Base-by-base conservation (phyloP, 64 coral and sea anemone species). In the Montipora capricornis region DNA sequence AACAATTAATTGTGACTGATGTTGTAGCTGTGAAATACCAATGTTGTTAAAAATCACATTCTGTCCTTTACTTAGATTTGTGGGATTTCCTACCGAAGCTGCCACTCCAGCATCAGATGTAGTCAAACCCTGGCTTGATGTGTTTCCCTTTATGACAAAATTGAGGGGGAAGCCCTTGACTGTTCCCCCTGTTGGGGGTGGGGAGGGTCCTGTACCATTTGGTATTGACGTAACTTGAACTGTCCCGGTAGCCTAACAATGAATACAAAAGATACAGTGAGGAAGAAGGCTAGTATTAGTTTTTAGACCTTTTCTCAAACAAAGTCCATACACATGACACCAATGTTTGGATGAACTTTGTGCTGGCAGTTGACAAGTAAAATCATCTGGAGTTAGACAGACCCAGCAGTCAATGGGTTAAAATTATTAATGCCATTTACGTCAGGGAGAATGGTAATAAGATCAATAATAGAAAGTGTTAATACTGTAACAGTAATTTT, bases 101-200 rank as follows among this genome's bases (percentile, higher is more conserved):
- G 93, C 79, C 9, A 89, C 68, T 20, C 71, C 80, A 37, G 81
- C 80, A 47, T 50, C 89, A 15, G 62, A 51, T 80, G 74, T 76
- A 4, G 13, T 86, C 16, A 67, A 8, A 5, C 58, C 67, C 73
- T 94, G 81, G 0, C 69, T 94, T 44, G 87, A 68, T 14, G 87
- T 84, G 64, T 85, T 94, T 47, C 95, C 95, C 71, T 97, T 93
- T 14, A 97, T 97, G 49, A 97, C 95, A 97, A 97, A 97, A 80
- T 93, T 97, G n/a, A 97, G 71, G 49, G 95, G 95, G 73, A 92
- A 97, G 6, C 76, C 82, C 47, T 94, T 97, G 5, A 94, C 87
- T 73, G 73, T 97, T 37, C 83, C 82, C 26, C 87, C 83, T 53
- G 77, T 3, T 6, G 93, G 92, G 16, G 95, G 92, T 78, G 92